Percentiles rank a stretch among this genome's conserved stretches.
Conservation (phyloP, 2,797 vertebrate species). For the Myotis findleyi region DNA sequence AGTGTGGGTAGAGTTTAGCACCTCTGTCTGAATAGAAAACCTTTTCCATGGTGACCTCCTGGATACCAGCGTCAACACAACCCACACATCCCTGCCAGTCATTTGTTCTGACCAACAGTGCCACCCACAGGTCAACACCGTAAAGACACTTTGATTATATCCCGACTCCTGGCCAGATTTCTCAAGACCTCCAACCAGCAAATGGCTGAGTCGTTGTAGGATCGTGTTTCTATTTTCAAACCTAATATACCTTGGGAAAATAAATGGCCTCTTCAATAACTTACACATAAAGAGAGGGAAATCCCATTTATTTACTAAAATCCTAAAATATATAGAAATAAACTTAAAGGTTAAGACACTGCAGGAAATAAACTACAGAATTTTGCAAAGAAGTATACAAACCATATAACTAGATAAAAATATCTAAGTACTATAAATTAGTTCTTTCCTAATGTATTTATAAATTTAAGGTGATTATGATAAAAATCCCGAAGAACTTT, state of each 20-base stretch:
- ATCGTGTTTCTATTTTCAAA: not conserved
- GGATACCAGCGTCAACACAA: not conserved
- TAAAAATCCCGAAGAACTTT: not conserved
- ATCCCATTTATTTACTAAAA: not conserved
- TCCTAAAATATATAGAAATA: not conserved
- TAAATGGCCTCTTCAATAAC: not conserved
- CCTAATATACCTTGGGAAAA: not conserved
- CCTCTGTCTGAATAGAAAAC: not conserved
- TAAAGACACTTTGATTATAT: not conserved
- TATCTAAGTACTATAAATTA: not conserved
- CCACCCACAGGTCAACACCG: constrained; percentile 44
- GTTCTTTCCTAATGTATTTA: not conserved
- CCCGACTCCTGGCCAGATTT: not conserved
- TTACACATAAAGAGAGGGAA: not conserved
- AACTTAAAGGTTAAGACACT: not conserved
- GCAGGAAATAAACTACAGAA: not conserved
- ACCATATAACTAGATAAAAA: not conserved
- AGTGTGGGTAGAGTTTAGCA: not conserved
- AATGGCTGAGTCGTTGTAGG: not conserved
- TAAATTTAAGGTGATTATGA: not conserved
- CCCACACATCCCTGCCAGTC: not conserved
- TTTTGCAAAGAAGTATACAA: not conserved
- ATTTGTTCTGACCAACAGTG: constrained; percentile 43
- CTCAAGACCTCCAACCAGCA: not conserved
- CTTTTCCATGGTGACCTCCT: not conserved